Percentiles rank a stretch among this genome's conserved stretches.
These are phyloP conservation scores for Pseudococcus jackbeardsleyi DNA, from an alignment of 2,888 invertebrate species.

Conservation along the genomic window DNA sequence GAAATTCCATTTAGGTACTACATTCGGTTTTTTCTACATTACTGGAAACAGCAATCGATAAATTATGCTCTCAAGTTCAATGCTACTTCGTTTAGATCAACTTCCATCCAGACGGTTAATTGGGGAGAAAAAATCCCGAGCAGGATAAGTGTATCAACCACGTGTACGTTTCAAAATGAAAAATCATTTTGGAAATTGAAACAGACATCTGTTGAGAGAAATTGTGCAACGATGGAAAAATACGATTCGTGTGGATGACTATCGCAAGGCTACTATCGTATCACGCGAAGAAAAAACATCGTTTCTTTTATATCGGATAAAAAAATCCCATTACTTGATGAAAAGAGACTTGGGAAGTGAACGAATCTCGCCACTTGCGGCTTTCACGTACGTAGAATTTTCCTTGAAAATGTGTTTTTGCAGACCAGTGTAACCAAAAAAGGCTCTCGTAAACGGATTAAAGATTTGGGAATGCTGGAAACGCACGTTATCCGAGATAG, in stretches of 20 bases:
- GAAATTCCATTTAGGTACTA: neutral
- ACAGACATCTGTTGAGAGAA: slow-evolving; percentile 9
- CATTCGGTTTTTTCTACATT: neutral
- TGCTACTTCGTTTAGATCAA: neutral
- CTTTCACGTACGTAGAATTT: neutral
- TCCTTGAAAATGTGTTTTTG: no score
- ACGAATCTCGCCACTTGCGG: neutral
- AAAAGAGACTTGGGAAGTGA: neutral
- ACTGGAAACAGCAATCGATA: neutral
- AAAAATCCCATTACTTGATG: slow-evolving; percentile 8
- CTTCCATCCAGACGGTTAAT: neutral
- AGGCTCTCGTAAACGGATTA: neutral
- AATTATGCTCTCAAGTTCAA: slow-evolving; percentile 14
- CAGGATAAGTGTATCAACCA: neutral
- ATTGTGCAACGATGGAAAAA: neutral
- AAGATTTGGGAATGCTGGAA: neutral
- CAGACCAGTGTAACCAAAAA: neutral
- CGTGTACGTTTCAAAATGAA: neutral
- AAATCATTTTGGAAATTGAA: neutral
- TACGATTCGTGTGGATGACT: neutral
- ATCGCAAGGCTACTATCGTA: neutral
- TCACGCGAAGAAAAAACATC: neutral
- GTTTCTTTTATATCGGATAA: neutral
- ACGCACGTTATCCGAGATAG: neutral
- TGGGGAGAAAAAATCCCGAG: neutral